phyloP scores from a whole-genome alignment of 2,888 invertebrate genomes.

The Anaspis maculata region DNA sequence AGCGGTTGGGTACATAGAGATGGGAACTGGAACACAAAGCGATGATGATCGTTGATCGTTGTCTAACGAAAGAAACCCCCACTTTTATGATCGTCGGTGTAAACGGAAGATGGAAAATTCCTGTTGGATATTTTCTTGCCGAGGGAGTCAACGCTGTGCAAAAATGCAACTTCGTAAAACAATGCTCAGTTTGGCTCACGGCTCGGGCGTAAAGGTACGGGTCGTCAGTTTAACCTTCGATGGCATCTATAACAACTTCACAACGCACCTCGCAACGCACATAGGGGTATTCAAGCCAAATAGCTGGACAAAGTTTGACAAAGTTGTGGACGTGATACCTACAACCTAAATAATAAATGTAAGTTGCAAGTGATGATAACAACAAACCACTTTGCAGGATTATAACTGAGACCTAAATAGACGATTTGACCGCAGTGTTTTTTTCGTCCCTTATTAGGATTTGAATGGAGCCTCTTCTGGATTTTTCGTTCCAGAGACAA shows the following conservation, averaged over 20 bases:
- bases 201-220: slow-evolving; percentile 3
- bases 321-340: too few relatives aligned
- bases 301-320: too few relatives aligned
- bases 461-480: too few relatives aligned
- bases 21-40: neutral
- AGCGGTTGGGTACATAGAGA: neutral
- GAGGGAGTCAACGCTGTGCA: slow-evolving; percentile 10
- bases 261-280: too few relatives aligned
- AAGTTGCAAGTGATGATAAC: too few relatives aligned
- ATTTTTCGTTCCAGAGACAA: too few relatives aligned
- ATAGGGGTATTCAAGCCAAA: too few relatives aligned
- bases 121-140: slow-evolving; percentile 20
- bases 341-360: too few relatives aligned
- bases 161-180: slow-evolving; percentile 14
- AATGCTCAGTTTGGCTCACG: slow-evolving; percentile 4
- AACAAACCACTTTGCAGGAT: too few relatives aligned
- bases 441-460: too few relatives aligned
- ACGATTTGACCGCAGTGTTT: too few relatives aligned
- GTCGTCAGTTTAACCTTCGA: slow-evolving; percentile 14
- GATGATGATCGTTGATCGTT: slow-evolving; percentile 1
- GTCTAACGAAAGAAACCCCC: slow-evolving; percentile 9
- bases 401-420: too few relatives aligned
- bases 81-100: slow-evolving; percentile 18
- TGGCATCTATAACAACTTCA: slow-evolving; percentile 6
- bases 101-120: slow-evolving; percentile 17